Percentiles rank a stretch among this genome's conserved stretches.
Evolutionary conservation across 2,888 invertebrate genomes (phyloP).

Genomic region (Cephus nigrinus): DNA sequence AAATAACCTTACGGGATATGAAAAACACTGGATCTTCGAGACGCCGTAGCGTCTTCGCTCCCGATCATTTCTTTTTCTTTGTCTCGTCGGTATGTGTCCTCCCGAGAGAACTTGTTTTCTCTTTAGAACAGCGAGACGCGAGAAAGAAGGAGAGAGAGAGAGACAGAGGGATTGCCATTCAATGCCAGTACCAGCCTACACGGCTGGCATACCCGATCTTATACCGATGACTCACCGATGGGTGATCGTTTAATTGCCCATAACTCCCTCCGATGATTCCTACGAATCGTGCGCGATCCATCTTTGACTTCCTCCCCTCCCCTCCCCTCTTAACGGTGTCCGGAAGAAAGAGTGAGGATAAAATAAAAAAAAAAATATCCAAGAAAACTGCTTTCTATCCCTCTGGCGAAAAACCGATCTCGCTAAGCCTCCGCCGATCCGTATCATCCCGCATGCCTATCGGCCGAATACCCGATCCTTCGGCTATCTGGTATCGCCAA

Average conservation of each 20-base stretch:
- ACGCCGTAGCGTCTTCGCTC: too few species aligned
- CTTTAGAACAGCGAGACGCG: not conserved
- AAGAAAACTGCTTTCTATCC: not conserved
- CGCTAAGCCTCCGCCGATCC: not conserved
- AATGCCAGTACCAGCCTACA: not conserved
- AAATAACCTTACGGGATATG: not conserved
- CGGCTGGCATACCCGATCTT: not conserved
- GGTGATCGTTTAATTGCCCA: not conserved
- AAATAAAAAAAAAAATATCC: not conserved
- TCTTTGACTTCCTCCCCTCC: not conserved
- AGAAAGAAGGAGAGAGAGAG: not conserved
- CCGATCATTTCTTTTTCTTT: not conserved
- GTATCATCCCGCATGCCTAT: not conserved
- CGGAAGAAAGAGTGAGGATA: not conserved
- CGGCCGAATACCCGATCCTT: not conserved
- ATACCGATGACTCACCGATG: not conserved
- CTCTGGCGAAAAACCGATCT: not conserved
- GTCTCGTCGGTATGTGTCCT: not conserved
- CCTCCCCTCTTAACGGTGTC: not conserved
- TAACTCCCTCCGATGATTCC: not conserved
- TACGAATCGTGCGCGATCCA: not conserved
- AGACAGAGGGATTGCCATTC: not conserved
- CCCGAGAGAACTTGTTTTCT: not conserved
- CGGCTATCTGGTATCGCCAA: not conserved
- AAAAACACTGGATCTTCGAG: not conserved